Conservation (phyloP, 2,888 invertebrate genomes). For the Drosophila helvetica region DNA sequence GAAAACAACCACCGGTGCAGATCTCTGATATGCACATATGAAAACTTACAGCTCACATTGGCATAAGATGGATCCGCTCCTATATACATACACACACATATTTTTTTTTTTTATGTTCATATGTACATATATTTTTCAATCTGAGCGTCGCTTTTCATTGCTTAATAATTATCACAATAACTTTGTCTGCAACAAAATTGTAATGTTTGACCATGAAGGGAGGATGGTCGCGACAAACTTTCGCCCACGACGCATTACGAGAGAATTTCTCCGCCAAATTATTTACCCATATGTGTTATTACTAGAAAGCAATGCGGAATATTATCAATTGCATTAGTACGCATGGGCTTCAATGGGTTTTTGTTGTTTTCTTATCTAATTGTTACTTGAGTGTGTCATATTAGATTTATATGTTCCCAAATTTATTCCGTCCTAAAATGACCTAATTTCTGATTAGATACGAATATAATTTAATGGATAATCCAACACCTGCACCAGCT, state of each 20-base stretch:
- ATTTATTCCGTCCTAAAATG: conserved; percentile 5
- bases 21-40: no score
- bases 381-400: conserved; percentile 17
- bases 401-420: conserved; percentile 3
- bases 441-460: conserved; percentile 14
- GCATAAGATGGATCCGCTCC: no score
- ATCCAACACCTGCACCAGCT: neutral
- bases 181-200: conserved; percentile 7
- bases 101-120: neutral
- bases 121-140: neutral
- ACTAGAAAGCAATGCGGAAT: conserved; percentile 1
- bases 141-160: conserved; percentile 9
- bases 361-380: conserved; percentile 17
- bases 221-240: neutral
- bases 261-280: conserved; percentile 5
- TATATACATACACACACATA: no score
- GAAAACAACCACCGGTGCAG: no score
- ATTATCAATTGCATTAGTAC: conserved; percentile 17
- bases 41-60: no score
- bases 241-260: conserved; percentile 4
- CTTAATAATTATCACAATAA: conserved; percentile 18
- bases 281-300: conserved; percentile 18
- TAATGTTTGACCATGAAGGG: neutral
- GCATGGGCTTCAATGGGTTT: conserved; percentile 12
- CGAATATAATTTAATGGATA: conserved; percentile 13